A percentile compares a stretch with the other conserved stretches of the same genome.
Evolutionary conservation across 2,797 vertebrate species (phyloP).

Genomic region (Platalea minor): DNA sequence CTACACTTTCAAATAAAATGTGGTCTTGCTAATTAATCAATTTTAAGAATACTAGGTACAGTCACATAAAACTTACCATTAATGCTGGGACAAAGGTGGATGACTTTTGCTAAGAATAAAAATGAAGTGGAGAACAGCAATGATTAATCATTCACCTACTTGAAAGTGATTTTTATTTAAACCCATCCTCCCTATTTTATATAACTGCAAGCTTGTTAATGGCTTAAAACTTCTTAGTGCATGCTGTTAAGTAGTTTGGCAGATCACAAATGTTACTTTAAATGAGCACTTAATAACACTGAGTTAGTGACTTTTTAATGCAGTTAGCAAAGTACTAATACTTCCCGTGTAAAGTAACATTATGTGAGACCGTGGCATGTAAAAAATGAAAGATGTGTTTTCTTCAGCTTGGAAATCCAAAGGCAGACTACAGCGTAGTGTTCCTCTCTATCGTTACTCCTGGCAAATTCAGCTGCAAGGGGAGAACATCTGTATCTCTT

Average conservation of each 20-base stretch:
- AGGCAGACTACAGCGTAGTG: background rate
- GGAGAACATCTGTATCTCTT: background rate
- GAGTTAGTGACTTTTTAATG: background rate
- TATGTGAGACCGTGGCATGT: background rate
- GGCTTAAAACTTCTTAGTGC: slow-evolving; percentile 8
- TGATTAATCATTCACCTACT: slow-evolving; percentile 23
- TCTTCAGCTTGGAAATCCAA: background rate
- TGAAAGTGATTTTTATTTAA: slow-evolving; percentile 41
- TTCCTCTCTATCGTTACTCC: background rate
- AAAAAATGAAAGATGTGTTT: background rate
- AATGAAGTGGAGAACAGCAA: background rate
- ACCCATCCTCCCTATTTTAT: background rate
- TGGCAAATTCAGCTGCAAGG: background rate
- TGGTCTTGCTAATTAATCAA: slow-evolving; percentile 53
- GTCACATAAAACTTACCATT: slow-evolving; percentile 17
- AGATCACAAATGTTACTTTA: slow-evolving; percentile 24
- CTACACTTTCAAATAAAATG: slow-evolving; percentile 25
- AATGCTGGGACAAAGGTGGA: slow-evolving; percentile 30
- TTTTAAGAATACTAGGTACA: slow-evolving; percentile 20
- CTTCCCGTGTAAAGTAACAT: background rate
- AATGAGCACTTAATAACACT: slow-evolving; percentile 23
- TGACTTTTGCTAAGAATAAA: slow-evolving; percentile 23
- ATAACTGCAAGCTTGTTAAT: slow-evolving; percentile 4
- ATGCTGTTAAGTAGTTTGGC: slow-evolving; percentile 8
- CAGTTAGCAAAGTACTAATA: background rate